Evolutionary conservation across 2,113 vertebrate genomes (phyloP), one percentile per base, ranked within the genome.

Genomic region (Notarius lentiginosus): DNA sequence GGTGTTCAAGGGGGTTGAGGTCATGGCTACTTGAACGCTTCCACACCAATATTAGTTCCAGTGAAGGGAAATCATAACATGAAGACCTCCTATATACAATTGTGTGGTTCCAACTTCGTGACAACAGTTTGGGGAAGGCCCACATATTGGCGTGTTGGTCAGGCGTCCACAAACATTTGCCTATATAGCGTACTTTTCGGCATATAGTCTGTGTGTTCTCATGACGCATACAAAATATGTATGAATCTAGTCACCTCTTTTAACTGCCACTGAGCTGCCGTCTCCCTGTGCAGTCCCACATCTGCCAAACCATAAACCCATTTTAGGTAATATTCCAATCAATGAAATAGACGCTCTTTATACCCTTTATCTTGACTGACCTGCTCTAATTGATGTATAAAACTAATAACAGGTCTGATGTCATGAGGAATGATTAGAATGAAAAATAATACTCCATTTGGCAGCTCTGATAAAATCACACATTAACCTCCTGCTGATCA

Each of bases 251-350:
- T 72, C 61, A 53, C 49, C 68, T 87, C 18, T 79, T 56, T 75
- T 58, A 47, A 75, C 81, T 41, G 53, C 66, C 88, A 61, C 82
- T 53, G 24, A 77, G 75, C 56, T 77, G 68, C 15, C 12, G 3
- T 56, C 11, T 56, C 55, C 55, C 55, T 56, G 11, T 56, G 51
- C 51, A 53, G 51, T 53, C 51, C 68, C 53, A 30, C 83, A 77
- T 27, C 72, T 79, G 56, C 77, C 82, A 82, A 84, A 87, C 14
- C 51, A 73, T 60, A 55, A 41, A 72, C 61, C 27, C 87, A 47
- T 85, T 89, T 86, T 84, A 87, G 86, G 83, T 91, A 88, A 91
- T 89, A 86, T 89, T 80, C 30, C 87, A 86, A 89, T 84, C 72
- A 83, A 89, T 89, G 55, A 88, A 87, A 73, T 55, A 79, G 49